Conservation (phyloP, 2,888 invertebrate genomes). For the Aricia artaxerxes region DNA sequence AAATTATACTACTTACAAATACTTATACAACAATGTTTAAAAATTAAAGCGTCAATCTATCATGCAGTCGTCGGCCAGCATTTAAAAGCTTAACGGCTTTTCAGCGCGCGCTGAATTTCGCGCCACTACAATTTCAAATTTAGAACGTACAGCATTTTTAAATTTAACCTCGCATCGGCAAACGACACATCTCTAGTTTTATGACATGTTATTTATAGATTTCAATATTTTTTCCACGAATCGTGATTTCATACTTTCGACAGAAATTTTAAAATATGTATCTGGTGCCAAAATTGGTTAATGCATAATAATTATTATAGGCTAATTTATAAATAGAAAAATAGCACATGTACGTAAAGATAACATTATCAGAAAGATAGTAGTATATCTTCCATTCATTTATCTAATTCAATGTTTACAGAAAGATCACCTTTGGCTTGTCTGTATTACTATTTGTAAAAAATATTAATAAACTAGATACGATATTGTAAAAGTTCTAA, state of each 20-base stretch:
- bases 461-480: not conserved
- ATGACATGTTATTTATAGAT: conserved; percentile 25
- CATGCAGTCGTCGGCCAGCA: not conserved
- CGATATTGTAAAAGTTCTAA: not conserved
- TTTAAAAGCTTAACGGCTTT: conserved; percentile 24
- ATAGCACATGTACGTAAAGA: not conserved
- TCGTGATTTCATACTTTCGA: conserved; percentile 5
- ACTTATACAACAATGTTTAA: conserved; percentile 17
- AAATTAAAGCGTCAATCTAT: not conserved
- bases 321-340: not conserved
- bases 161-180: conserved; percentile 6
- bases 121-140: conserved; percentile 15
- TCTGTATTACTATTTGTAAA: not conserved
- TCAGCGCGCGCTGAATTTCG: not conserved
- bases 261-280: not conserved
- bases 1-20: not conserved
- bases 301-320: not conserved
- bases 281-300: not conserved
- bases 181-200: conserved; percentile 21
- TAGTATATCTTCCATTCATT: not conserved
- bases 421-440: not conserved
- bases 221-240: conserved; percentile 7
- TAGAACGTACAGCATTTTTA: conserved; percentile 21
- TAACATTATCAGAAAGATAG: not conserved
- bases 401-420: not conserved